Base-by-base conservation (phyloP, 2,797 vertebrate genomes). In the Manis pentadactyla region DNA sequence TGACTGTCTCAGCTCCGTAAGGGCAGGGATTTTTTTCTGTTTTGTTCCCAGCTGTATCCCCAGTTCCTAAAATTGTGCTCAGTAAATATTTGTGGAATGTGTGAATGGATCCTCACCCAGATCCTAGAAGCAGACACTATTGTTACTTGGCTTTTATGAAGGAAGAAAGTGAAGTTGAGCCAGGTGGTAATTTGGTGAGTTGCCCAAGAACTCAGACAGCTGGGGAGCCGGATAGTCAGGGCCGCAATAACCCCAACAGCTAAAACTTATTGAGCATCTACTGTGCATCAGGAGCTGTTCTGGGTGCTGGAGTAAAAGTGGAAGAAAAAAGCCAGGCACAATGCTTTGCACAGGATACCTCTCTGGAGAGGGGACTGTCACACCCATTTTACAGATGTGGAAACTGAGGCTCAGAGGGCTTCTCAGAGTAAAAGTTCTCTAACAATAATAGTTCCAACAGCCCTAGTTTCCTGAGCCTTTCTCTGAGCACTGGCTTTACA, bases 1-100 rank as follows among this genome's bases (percentile, higher is more conserved):
- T 2, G 12, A 34, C 73, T 10, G 71, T 63, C 77, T 61, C 1
- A 0, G n/a, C 64, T 46, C 34, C 73, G 2, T 0, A 2, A 25
- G 59, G 79, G 42, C 79, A 57, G 86, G 9, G 18, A 0, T 57
- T 6, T 6, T 15, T 55, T n/a, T 34, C 59, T 25, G 3, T 75
- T 82, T 57, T 46, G 53, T 68, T 85, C 53, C 51, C 46, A 75
- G 66, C 46, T 53, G 34, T 53, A 64, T 13, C 57, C 86, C 49
- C 17, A 18, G 90, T 31, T 59, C 39, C 66, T 31, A n/a, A 34
- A 66, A 18, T 10, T 37, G 73, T 2, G 3, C 61, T 73, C 49
- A 15, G 4, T 21, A 17, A 34, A 51, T 25, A 2, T 61, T 5
- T 53, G 74, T 27, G 39, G 63, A 68, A 49, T 21, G 63, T 3